Percentiles rank a stretch among this genome's conserved stretches.
Conservation (phyloP, 2,113 vertebrate species). For the Paedocypris sp. region DNA sequence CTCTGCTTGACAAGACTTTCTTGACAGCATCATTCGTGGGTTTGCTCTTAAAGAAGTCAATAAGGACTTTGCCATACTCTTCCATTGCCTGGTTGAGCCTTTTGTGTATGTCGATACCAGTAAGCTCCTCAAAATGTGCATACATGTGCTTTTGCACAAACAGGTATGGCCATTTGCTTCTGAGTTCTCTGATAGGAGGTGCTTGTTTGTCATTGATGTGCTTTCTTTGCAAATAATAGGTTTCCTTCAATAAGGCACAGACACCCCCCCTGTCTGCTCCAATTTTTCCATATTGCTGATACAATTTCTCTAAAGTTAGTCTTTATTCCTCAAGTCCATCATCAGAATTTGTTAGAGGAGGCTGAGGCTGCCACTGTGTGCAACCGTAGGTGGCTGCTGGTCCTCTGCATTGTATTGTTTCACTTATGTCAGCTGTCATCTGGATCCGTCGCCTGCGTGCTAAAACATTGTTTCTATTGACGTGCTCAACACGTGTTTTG, state of each 20-base stretch:
- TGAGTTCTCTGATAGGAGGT: neutral
- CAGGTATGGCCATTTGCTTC: neutral
- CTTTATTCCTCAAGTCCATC: too few relatives aligned
- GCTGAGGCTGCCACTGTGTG: too few relatives aligned
- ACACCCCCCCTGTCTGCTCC: neutral
- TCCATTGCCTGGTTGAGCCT: neutral
- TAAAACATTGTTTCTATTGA: too few relatives aligned
- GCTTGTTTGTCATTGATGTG: neutral
- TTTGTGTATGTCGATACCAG: neutral
- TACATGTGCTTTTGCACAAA: neutral
- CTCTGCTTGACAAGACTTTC: neutral
- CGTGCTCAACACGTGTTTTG: too few relatives aligned
- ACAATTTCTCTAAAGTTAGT: too few relatives aligned
- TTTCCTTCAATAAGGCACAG: neutral
- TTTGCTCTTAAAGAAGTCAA: neutral
- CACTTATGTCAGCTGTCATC: too few relatives aligned
- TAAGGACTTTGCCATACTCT: neutral
- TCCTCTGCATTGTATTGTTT: too few relatives aligned
- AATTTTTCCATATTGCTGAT: neutral
- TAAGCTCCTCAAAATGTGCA: too few relatives aligned
- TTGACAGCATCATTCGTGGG: neutral
- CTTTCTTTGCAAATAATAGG: neutral
- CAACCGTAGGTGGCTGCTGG: too few relatives aligned
- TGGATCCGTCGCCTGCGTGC: too few relatives aligned
- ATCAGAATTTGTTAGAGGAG: too few relatives aligned